Percentiles rank a stretch among this genome's conserved stretches.
These are phyloP conservation scores for Seriola rivoliana DNA, from an alignment of 2,113 vertebrate genomes.

Conservation along the genomic window DNA sequence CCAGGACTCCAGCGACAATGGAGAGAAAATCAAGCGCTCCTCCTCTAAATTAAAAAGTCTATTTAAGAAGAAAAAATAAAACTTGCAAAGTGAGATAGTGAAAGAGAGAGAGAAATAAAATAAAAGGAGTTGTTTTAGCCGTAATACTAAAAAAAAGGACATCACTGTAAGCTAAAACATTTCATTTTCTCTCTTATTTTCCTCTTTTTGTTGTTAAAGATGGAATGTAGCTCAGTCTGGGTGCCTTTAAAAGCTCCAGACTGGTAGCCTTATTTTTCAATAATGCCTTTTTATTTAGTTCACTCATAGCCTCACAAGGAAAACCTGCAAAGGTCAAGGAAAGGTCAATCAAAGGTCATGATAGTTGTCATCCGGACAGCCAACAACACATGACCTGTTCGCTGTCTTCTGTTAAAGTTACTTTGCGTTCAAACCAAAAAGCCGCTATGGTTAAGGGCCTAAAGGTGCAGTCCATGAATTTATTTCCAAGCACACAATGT, in stretches of 20 bases:
- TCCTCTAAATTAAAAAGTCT: conserved; percentile 97
- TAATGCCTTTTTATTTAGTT: conserved; percentile 85
- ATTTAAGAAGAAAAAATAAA: conserved; percentile 95
- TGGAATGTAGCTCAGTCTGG: conserved; percentile 90
- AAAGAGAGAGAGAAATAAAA: conserved; percentile 35
- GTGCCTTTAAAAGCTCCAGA: conserved; percentile 73
- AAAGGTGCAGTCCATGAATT: conserved; percentile 57
- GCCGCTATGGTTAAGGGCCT: conserved; percentile 34
- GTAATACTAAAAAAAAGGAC: conserved; percentile 70
- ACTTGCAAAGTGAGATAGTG: conserved; percentile 35
- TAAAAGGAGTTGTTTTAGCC: conserved; percentile 68
- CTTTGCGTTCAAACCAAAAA: conserved; percentile 76
- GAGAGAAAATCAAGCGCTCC: conserved; percentile 94
- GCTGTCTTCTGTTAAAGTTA: conserved; percentile 79
- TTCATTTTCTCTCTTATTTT: conserved; percentile 61
- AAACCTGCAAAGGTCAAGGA: conserved; percentile 82
- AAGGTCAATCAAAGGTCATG: conserved; percentile 74
- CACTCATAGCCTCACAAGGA: conserved; percentile 82
- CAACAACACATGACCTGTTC: conserved; percentile 83
- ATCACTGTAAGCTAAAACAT: conserved; percentile 78
- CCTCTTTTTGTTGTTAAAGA: conserved; percentile 74
- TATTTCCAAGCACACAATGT: conserved; percentile 36
- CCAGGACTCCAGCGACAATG: conserved; percentile 93
- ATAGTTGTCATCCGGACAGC: conserved; percentile 80
- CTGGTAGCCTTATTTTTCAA: conserved; percentile 84